Evolutionary conservation across 2,888 invertebrate species (phyloP), one percentile per base, ranked within the genome.

Genomic region (Rhingia rostrata): DNA sequence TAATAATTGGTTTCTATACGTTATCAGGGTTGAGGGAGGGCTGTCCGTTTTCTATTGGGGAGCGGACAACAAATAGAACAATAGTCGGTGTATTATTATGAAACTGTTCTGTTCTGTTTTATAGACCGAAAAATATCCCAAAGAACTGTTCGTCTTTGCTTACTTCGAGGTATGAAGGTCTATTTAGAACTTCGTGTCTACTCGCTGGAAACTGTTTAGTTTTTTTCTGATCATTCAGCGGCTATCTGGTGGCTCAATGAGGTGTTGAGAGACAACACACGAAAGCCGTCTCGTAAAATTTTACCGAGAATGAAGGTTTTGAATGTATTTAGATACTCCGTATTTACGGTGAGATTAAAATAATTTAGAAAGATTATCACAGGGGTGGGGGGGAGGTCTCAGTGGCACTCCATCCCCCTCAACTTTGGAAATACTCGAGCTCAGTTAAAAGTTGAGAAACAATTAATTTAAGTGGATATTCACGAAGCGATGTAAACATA

Each of bases 1-100:
- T 67, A 67, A 67, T 75, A 75, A 67, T 75, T 67, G 75, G 58
- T 60, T 51, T 75, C 14, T 58, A 35, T 22, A 22, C 37, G 37
- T 63, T 63, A 47, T 35, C 9, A 12, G 37, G 35, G 30, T 10
- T 4, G 33, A 7, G 1, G 33, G 33, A 32, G 14, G 37, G 39
- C 14, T 14, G 6, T 10, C 12, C 51, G 4, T 9, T 33, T n/a
- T n/a, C n/a, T n/a, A n/a, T n/a, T 6, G 14, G 32, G 14, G 30
- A 12, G n/a, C 39, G 7, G 35, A 43, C 3, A 22, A 14, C 4
- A 37, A 14, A 63, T 33, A 32, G 45, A 72, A 63, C 63, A 72
- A 63, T 63, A 45, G 1, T 2, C 61, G 30, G 9, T 10, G 37
- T 33, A 53, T 33, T 51, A 70, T 60, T 70, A 51, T 49, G 14